phyloP scores from a whole-genome alignment of 1,140 invertebrate genomes.

The Camponotus vicinus region DNA sequence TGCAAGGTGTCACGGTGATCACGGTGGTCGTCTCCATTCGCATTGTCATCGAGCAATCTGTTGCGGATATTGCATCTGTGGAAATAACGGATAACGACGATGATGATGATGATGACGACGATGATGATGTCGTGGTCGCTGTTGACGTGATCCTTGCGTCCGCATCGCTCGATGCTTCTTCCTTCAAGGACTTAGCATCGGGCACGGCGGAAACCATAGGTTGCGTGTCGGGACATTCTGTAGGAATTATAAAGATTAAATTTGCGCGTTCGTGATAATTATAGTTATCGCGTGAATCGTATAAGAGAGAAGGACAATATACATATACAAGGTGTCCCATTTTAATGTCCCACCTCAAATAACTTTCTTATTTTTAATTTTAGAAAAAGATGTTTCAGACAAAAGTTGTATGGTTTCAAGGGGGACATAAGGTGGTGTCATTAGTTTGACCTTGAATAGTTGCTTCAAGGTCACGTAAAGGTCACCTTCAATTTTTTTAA shows the following conservation, averaged over 20 bases:
- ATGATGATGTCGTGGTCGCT: background rate
- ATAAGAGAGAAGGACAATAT: background rate
- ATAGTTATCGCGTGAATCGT: background rate
- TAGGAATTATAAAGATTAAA: background rate
- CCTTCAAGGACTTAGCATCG: constrained; percentile 5
- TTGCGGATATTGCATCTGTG: constrained; percentile 3
- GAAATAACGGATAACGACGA: background rate
- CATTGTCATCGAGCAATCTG: constrained; percentile 36
- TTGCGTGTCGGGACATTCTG: constrained; percentile 62
- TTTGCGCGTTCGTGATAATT: background rate
- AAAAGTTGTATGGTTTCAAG: too few species aligned
- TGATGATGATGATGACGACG: background rate
- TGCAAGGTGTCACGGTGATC: constrained; percentile 14
- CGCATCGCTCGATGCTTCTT: background rate
- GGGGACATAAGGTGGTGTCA: too few species aligned
- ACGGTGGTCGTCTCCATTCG: constrained; percentile 57
- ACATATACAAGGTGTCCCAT: too few species aligned
- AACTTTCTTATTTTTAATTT: too few species aligned
- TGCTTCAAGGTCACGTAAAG: too few species aligned
- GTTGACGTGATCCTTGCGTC: background rate
- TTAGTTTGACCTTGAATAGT: too few species aligned
- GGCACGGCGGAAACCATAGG: background rate
- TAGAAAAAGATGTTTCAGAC: too few species aligned
- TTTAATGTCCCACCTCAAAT: too few species aligned
- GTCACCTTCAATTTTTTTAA: too few species aligned